Conservation (phyloP, 2,113 vertebrate species). For the Mola mola region DNA sequence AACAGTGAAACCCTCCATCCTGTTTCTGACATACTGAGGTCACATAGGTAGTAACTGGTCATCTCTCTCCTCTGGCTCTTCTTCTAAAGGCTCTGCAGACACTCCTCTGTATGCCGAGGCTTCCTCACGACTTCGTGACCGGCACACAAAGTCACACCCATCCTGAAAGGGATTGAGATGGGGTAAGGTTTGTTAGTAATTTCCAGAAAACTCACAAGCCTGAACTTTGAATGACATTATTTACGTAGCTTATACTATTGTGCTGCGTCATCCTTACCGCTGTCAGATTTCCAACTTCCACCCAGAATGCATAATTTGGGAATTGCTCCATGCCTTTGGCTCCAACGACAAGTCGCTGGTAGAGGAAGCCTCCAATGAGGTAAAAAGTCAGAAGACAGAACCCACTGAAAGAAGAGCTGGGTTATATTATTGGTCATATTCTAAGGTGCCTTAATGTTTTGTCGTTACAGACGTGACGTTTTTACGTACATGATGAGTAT, state of each 20-base stretch:
- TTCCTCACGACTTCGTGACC: conserved; percentile 83
- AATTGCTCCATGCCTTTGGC: conserved; percentile 98
- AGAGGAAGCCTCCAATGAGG: conserved; percentile 92
- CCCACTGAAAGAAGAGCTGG: conserved; percentile 74
- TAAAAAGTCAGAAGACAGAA: conserved; percentile 87
- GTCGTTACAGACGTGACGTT: neutral
- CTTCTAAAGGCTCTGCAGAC: conserved; percentile 86
- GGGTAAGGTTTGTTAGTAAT: neutral
- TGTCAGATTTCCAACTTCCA: conserved; percentile 91
- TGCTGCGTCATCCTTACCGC: conserved; percentile 85
- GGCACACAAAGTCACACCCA: conserved; percentile 96
- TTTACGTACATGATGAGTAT: conserved; percentile 91
- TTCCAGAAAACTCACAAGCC: neutral
- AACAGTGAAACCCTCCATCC: conserved; percentile 38
- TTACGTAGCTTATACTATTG: neutral
- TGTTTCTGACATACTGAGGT: conserved; percentile 55
- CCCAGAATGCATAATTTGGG: conserved; percentile 94
- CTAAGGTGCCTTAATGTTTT: neutral
- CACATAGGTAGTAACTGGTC: conserved; percentile 97
- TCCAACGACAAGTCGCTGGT: conserved; percentile 92
- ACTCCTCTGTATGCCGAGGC: conserved; percentile 88
- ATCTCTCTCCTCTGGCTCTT: conserved; percentile 93
- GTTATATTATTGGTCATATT: neutral
- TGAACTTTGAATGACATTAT: neutral
- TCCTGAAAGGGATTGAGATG: conserved; percentile 86